These are phyloP conservation scores for Drosophila meridiana DNA, from an alignment of 2,888 invertebrate species.

Conservation along the genomic window DNA sequence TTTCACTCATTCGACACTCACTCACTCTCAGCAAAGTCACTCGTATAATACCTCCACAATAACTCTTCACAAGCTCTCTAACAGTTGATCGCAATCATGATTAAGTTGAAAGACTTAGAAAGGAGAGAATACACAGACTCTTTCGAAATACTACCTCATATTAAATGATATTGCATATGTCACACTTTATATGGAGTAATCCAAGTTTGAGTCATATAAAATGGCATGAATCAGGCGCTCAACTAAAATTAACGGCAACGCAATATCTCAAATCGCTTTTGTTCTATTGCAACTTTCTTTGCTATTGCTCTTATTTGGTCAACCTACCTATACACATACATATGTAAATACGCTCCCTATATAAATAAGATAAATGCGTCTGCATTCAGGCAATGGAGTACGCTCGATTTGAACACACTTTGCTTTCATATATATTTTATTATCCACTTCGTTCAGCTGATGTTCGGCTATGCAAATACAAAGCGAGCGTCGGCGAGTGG, in stretches of 20 bases:
- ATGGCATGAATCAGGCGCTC: background rate
- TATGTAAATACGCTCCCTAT: background rate
- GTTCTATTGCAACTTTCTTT: no score
- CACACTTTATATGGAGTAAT: no score
- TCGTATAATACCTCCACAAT: background rate
- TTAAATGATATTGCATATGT: no score
- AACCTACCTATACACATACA: no score
- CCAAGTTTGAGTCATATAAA: background rate
- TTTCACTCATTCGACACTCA: background rate
- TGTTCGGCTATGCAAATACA: constrained; percentile 17
- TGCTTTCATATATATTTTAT: constrained; percentile 11
- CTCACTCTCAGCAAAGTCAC: background rate
- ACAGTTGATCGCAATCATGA: background rate
- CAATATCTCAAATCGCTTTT: background rate
- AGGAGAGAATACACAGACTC: background rate
- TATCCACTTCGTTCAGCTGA: background rate
- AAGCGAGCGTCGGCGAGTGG: background rate
- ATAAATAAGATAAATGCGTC: background rate
- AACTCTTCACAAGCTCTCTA: background rate
- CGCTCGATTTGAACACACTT: constrained; percentile 14
- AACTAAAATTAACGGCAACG: background rate
- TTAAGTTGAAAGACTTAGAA: background rate
- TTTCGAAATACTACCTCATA: no score
- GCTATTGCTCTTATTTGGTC: background rate
- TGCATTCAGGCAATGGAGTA: constrained; percentile 4